A percentile compares a stretch with the other conserved stretches of the same genome.
Evolutionary conservation across 1,140 invertebrate species (phyloP).

Genomic region (Atta cephalotes): DNA sequence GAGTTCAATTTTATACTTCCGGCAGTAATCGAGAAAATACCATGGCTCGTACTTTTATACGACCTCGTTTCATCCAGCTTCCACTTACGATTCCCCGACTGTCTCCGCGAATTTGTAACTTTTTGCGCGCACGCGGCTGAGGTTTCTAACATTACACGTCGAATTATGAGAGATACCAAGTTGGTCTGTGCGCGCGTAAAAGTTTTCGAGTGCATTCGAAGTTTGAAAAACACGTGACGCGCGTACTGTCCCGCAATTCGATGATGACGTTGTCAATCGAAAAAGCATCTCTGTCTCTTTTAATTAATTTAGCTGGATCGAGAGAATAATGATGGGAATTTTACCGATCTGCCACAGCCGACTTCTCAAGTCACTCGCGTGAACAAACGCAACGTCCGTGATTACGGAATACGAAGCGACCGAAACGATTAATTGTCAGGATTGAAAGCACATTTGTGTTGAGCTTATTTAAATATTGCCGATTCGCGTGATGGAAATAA

Average conservation of each 20-base stretch:
- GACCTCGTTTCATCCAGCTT: conserved; percentile 43
- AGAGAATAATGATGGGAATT: neutral
- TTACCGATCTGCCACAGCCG: neutral
- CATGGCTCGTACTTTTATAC: conserved; percentile 10
- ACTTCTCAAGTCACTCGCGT: conserved; percentile 35
- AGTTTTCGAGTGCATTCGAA: conserved; percentile 54
- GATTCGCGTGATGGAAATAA: conserved; percentile 71
- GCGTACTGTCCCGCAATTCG: conserved; percentile 11
- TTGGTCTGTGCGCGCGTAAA: conserved; percentile 28
- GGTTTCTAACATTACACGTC: conserved; percentile 29
- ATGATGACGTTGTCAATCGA: neutral
- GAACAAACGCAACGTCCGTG: conserved; percentile 23
- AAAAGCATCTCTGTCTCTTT: neutral
- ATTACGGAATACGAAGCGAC: neutral
- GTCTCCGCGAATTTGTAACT: conserved; percentile 64
- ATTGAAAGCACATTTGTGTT: conserved; percentile 60
- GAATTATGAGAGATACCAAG: conserved; percentile 44
- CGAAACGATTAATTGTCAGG: conserved; percentile 37
- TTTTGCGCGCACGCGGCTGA: neutral
- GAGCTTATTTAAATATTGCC: conserved; percentile 75
- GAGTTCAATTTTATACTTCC: neutral
- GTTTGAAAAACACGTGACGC: conserved; percentile 60
- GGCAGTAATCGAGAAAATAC: neutral
- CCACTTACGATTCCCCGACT: conserved; percentile 41
- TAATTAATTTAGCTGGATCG: conserved; percentile 28